Evolutionary conservation across 2,888 invertebrate genomes (phyloP).

Genomic region (Agrotis puta): DNA sequence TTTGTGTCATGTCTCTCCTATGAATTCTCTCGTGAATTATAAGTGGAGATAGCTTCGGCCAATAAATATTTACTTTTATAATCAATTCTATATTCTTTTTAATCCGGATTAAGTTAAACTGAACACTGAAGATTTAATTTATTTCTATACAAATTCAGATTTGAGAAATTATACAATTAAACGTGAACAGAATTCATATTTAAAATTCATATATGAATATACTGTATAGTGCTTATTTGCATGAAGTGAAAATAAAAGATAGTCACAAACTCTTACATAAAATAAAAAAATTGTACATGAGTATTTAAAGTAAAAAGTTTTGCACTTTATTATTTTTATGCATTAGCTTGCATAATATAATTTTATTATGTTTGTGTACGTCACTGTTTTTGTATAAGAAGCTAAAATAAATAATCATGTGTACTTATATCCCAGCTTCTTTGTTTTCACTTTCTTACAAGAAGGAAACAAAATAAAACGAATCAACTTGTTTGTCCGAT

Average conservation of each 20-base stretch:
- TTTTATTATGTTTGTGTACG: constrained; percentile 12
- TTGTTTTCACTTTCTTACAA: constrained; percentile 11
- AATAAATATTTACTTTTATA: too few relatives aligned
- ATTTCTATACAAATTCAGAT: not conserved
- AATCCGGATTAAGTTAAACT: not conserved
- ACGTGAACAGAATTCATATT: not conserved
- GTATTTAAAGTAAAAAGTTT: constrained; percentile 25
- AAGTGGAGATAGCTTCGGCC: not conserved
- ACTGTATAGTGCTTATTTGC: constrained; percentile 12
- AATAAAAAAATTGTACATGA: constrained; percentile 1
- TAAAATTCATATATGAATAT: constrained; percentile 4
- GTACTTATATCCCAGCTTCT: not conserved
- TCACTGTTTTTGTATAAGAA: constrained; percentile 1
- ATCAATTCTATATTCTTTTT: not conserved
- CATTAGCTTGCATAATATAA: constrained; percentile 48
- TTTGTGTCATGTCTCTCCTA: not conserved
- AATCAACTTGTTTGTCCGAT: too few relatives aligned
- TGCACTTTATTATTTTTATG: constrained; percentile 32
- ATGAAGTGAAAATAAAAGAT: constrained; percentile 25
- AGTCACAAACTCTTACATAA: constrained; percentile 22
- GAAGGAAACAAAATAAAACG: too few relatives aligned
- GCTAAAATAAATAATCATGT: not conserved
- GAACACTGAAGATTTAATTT: not conserved
- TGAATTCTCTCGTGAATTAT: constrained; percentile 2
- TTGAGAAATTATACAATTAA: not conserved